Base-by-base conservation (phyloP, 2,113 vertebrate species). In the Sphyrna mokarran region DNA sequence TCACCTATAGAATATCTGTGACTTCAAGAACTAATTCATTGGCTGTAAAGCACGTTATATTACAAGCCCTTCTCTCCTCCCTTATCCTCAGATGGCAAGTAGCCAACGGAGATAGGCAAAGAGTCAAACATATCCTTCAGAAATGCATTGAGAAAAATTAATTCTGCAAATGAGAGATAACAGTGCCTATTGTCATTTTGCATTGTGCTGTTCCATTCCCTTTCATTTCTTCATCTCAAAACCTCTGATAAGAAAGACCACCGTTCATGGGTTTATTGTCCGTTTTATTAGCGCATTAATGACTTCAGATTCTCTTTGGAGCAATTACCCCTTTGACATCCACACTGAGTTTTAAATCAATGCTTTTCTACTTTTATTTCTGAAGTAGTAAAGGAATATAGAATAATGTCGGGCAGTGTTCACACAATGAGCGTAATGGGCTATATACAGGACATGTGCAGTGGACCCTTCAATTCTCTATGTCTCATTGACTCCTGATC, bases 161-260 rank as follows among this genome's bases (percentile, higher is more conserved):
- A 83, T 83, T 83, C 80, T 83, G 80, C 37, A 83, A 43, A 83
- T 83, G 37, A 83, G 37, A 83, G 80, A 83, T 83, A 83, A 83
- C 80, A 13, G 37, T 14, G 16, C 80, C 40, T 83, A 83, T 83
- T 18, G 80, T 83, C 37, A 22, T 83, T 83, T 20, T 22, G 4
- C 37, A 40, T 20, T 7, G 6, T 83, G 37, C 16, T 37, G 40
- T 20, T 83, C 37, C 16, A 20, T 83, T 63, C 40, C 37, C 37
- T 43, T 83, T 83, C 78, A 83, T 83, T 83, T 5, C 16, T 83
- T 83, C 16, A 20, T 40, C 80, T 83, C 37, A 20, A 22, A 83
- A 40, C 80, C 37, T 83, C 40, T 83, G 80, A 83, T 83, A 83
- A 83, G 78, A 37, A 80, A 80, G 78, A 83, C 78, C 4, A 83